Base-by-base conservation (phyloP, 2,888 invertebrate species). In the Lagria hirta region DNA sequence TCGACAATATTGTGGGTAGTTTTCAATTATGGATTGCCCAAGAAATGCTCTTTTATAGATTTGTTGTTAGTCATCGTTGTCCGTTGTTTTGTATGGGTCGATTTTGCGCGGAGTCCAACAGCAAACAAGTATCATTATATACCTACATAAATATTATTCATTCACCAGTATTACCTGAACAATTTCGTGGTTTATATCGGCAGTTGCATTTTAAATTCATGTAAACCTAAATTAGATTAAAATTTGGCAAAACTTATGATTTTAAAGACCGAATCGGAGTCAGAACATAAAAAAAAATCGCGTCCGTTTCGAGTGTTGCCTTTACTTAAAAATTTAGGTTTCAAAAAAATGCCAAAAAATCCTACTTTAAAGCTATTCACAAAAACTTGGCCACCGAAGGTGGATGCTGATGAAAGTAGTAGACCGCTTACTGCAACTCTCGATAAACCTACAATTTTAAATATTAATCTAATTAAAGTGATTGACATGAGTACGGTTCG, bases 401-500 rank as follows among this genome's bases (percentile, higher is more conserved):
- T 46, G 4, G 52, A 55, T 12, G 34, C 13, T 11, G 43, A 44
- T 13, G 59, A 59, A 45, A 12, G 58, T 3, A 48, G 55, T n/a
- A 60, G 80, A 6, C 80, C 80, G 0, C 64, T 74, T 30, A 81
- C 80, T 0, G 80, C 80, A 1, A 78, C 77, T 7, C 62, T 81
- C 37, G 78, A 78, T 23, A 73, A 72, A 26, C 80, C 80, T 1
- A 69, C 72, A 21, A 66, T 80, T 3, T 63, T 80, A 35, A 74
- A 80, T 56, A 74, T 76, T 1, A 64, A 70, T 22, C 66, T 77
- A 14, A 66, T 76, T 18, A 70, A 73, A 8, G 75, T 75, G 54
- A 69, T 80, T 17, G 80, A 80, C 59, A 79, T 80, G 79, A 78
- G 79, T 1, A 60, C 73, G 32, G 64, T 79, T 16, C 71, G 75